Evolutionary conservation across 1,140 invertebrate genomes (phyloP).

Genomic region (Muscidifurax raptorellus): DNA sequence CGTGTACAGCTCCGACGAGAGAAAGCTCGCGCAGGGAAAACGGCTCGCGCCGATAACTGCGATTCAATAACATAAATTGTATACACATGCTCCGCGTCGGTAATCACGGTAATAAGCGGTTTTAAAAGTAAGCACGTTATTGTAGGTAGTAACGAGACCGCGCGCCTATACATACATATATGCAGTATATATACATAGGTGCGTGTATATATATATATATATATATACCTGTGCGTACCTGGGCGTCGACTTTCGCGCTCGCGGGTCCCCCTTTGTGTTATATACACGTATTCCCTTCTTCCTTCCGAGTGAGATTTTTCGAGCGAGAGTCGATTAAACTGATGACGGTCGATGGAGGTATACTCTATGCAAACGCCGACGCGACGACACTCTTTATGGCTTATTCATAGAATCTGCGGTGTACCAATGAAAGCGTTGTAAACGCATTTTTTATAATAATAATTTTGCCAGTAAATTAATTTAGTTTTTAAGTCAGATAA

Average conservation of each 20-base stretch:
- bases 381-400: neutral
- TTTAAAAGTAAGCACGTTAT: constrained; percentile 24
- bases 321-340: neutral
- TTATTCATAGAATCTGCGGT: no score
- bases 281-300: neutral
- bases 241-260: constrained; percentile 17
- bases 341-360: neutral
- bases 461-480: no score
- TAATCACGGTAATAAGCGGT: constrained; percentile 22
- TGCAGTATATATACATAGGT: neutral
- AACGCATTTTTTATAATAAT: no score
- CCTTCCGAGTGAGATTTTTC: neutral
- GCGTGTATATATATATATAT: neutral
- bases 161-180: neutral
- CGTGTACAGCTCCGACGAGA: neutral
- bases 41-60: constrained; percentile 20
- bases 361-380: neutral
- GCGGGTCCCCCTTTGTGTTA: neutral
- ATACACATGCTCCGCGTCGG: neutral
- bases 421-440: no score
- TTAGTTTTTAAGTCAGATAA: no score
- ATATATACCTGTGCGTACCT: neutral
- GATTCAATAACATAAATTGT: constrained; percentile 31
- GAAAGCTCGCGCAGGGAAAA: neutral
- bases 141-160: constrained; percentile 14